phyloP scores from a whole-genome alignment of 2,888 invertebrate species.

The Pristionchus japonicus region DNA sequence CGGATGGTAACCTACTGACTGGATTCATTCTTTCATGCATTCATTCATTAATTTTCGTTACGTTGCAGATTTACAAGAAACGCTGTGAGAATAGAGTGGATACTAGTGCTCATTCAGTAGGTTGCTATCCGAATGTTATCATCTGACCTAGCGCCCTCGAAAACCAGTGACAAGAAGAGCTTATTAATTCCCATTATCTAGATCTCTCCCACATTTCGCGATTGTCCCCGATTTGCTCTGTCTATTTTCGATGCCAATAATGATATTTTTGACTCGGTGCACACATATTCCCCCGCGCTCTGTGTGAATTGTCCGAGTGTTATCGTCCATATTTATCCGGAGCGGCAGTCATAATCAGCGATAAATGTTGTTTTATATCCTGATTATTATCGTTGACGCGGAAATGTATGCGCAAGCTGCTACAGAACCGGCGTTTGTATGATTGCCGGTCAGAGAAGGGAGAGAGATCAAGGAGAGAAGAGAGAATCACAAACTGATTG shows the following conservation, averaged over 20 bases:
- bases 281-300: neutral
- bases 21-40: too few species aligned
- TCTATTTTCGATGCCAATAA: neutral
- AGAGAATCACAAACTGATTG: too few species aligned
- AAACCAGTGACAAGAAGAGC: constrained; percentile 2
- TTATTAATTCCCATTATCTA: neutral
- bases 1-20: too few species aligned
- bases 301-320: neutral
- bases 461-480: neutral
- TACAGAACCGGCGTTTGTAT: neutral
- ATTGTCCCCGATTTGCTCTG: constrained; percentile 6
- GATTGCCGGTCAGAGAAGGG: neutral
- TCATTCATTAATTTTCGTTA: too few species aligned
- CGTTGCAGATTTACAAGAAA: too few species aligned
- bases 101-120: too few species aligned
- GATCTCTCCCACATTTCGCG: neutral
- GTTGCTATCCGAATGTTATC: too few species aligned
- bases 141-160: too few species aligned
- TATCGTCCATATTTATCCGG: neutral
- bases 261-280: neutral
- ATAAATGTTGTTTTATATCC: neutral
- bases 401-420: neutral
- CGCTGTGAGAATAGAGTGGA: too few species aligned
- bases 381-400: neutral
- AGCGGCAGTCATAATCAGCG: neutral